Base-by-base conservation (phyloP, 2,888 invertebrate genomes). In the Cristatella mucedo region DNA sequence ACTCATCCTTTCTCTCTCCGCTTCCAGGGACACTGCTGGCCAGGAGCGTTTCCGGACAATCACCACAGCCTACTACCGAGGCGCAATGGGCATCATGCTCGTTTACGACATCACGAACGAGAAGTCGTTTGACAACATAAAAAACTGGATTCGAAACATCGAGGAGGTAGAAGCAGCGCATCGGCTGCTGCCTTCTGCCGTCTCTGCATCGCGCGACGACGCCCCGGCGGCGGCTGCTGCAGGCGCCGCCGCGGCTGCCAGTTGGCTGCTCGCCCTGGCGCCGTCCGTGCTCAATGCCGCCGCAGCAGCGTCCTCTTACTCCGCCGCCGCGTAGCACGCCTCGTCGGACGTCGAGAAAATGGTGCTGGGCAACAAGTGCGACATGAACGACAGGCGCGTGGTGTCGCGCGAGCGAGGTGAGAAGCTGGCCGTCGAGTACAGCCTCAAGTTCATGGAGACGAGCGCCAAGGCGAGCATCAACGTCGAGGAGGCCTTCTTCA, bases 101-200 rank as follows among this genome's bases (percentile, higher is more conserved):
- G 93, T 93, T 29, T 97, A 97, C 68, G 97, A 97, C 69, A 93
- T 97, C 53, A 95, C 95, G 55, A 93, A 91, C 71, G 93, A 91
- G 63, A 93, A 93, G 70, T 91, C 89, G 54, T 95, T 97, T 71
- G 87, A 95, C 68, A 95, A 95, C 65, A 95, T 97, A 43, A 86
- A 91, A 65, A 95, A 95, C 67, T 97, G 95, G 95, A 87, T 97
- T 52, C 74, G 93, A 58, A 95, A 95, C 70, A 95, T 95, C 61
- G 93, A 95, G 67, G 93, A 95, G 59, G 70, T 69, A 51, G 44
- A n/a, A n/a, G n/a, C n/a, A n/a, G n/a, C n/a, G n/a, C n/a, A n/a
- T n/a, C n/a, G n/a, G n/a, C n/a, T n/a, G n/a, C n/a, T n/a, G n/a
- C n/a, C n/a, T n/a, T n/a, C n/a, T n/a, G n/a, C n/a, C n/a, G n/a